A percentile compares a stretch with the other conserved stretches of the same genome.
phyloP scores from a whole-genome alignment of 2,888 invertebrate species.

The Chrysolina oricalcia region DNA sequence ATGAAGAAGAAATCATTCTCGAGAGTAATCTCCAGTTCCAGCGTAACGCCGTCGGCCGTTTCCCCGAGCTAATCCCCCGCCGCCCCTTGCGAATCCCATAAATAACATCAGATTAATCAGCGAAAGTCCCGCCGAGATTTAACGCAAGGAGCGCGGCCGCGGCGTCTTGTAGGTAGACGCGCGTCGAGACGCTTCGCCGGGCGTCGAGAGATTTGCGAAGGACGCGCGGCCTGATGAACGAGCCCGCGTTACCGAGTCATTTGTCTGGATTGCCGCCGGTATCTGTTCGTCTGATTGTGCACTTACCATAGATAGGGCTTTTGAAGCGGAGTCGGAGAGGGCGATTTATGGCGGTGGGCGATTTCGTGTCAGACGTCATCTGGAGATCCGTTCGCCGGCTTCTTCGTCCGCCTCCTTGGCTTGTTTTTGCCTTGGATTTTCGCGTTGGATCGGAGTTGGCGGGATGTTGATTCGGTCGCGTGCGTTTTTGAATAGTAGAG shows the following conservation, averaged over 20 bases:
- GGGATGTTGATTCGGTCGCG: not conserved
- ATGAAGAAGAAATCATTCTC: too few relatives aligned
- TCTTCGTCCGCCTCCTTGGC: not conserved
- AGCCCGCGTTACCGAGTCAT: conserved; percentile 64
- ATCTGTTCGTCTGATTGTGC: conserved; percentile 62
- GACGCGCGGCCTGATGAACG: conserved; percentile 61
- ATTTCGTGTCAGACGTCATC: conserved; percentile 45
- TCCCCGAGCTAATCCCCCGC: not conserved
- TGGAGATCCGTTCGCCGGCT: conserved; percentile 27
- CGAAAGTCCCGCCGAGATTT: conserved; percentile 26
- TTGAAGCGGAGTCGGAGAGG: conserved; percentile 53
- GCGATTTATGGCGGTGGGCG: conserved; percentile 54
- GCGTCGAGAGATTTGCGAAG: conserved; percentile 40
- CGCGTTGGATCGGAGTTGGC: not conserved
- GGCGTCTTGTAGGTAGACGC: conserved; percentile 36
- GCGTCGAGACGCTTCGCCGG: conserved; percentile 34
- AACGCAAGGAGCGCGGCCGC: conserved; percentile 21
- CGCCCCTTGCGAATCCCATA: not conserved
- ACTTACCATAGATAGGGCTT: conserved; percentile 60
- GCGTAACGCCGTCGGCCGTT: too few relatives aligned
- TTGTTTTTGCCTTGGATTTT: not conserved
- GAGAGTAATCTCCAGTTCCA: too few relatives aligned
- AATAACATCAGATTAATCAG: conserved; percentile 10
- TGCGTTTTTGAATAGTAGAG: not conserved
- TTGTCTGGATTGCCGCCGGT: conserved; percentile 63